Evolutionary conservation across 92 coral and sea anemone species (phyloP).

Genomic region (Porites cylindrica): DNA sequence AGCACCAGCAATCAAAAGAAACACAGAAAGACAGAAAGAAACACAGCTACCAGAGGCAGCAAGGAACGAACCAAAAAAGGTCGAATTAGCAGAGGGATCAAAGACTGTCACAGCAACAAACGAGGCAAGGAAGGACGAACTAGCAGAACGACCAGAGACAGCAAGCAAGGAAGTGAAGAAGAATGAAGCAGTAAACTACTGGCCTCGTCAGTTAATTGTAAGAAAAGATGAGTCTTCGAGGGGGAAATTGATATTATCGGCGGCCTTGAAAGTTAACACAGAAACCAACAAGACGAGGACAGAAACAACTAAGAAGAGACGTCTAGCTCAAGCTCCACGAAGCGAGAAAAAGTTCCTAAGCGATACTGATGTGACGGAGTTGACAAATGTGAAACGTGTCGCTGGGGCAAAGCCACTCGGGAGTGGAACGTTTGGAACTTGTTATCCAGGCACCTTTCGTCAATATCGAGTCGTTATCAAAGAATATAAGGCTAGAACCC

Average conservation of each 20-base stretch:
- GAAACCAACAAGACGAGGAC: background rate
- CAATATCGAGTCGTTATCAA: slow-evolving; percentile 43
- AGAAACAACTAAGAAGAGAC: background rate
- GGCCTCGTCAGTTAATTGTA: background rate
- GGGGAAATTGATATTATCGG: slow-evolving; percentile 49
- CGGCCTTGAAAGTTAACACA: background rate
- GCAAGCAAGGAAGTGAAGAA: background rate
- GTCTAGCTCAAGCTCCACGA: background rate
- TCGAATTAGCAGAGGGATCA: too few species aligned
- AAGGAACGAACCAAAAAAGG: background rate
- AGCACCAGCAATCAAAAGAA: too few species aligned
- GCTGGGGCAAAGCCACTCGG: slow-evolving; percentile 14
- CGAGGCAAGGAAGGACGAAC: too few species aligned
- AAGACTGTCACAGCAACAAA: too few species aligned
- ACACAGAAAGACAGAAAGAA: too few species aligned
- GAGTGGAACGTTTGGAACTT: slow-evolving; percentile 57
- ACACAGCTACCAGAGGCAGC: too few species aligned
- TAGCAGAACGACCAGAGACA: background rate
- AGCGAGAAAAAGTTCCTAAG: background rate
- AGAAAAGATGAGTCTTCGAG: slow-evolving; percentile 34
- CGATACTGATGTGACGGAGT: background rate
- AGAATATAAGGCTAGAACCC: slow-evolving; percentile 20
- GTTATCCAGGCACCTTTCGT: slow-evolving; percentile 50
- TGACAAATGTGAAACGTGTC: slow-evolving; percentile 30
- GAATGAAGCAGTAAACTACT: background rate